Evolutionary conservation across 1,140 invertebrate genomes (phyloP).

Genomic region (Yoshiicerus persimilis): DNA sequence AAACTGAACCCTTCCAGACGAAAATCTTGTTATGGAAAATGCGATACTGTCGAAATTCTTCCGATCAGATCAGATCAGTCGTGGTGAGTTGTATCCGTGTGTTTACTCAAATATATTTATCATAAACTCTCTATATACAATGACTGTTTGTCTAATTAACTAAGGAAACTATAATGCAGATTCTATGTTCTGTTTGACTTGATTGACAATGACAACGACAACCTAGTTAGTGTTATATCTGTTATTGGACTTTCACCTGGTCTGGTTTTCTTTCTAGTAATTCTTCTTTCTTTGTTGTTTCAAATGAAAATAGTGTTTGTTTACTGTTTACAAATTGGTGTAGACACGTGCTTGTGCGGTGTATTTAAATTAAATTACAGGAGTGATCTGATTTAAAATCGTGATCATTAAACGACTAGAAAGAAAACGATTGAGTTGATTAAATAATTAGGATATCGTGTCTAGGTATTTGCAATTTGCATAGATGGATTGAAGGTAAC

Average conservation of each 20-base stretch:
- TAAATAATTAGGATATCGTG: neutral
- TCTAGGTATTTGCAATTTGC: neutral
- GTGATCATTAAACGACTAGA: neutral
- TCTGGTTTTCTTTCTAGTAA: neutral
- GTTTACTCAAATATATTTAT: neutral
- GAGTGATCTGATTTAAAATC: neutral
- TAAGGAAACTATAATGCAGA: neutral
- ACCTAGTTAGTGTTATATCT: neutral
- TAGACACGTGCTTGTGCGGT: neutral
- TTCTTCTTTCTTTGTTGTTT: neutral
- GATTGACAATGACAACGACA: neutral
- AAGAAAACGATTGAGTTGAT: neutral
- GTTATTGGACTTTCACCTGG: neutral
- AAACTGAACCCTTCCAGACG: slow-evolving; percentile 3
- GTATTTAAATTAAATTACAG: neutral
- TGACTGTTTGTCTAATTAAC: neutral
- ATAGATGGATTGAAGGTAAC: neutral
- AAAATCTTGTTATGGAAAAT: slow-evolving; percentile 6
- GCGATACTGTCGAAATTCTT: neutral
- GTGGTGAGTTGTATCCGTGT: neutral
- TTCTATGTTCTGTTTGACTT: neutral
- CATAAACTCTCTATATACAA: neutral
- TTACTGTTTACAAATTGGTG: neutral
- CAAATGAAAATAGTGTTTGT: neutral
- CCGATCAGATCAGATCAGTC: slow-evolving; percentile 15